Base-by-base conservation (phyloP, 2,797 vertebrate species). In the Sardinella longiceps region DNA sequence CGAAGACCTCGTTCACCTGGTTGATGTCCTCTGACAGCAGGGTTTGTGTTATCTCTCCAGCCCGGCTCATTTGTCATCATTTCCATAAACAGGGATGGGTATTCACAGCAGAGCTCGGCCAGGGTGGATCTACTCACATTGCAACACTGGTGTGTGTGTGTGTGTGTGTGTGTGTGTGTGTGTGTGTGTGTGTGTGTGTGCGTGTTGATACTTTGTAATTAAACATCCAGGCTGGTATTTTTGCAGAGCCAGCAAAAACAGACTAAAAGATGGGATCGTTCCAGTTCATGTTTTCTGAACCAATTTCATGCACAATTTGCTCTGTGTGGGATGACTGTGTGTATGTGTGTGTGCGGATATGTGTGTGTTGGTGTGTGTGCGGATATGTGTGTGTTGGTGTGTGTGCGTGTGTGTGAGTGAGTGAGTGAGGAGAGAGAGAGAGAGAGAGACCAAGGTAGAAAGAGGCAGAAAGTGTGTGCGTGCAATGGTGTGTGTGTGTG, bases 281-380 rank as follows among this genome's bases (percentile, higher is more conserved):
- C 87, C 89, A 87, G 89, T 89, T 87, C 88, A 87, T 84, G 87
- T 89, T 91, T 89, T 90, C 87, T 87, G 85, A 88, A 90, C 87
- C 88, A 90, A 90, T 90, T 88, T 90, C 89, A 90, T 89, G 88
- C 88, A 89, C 88, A 88, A 89, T 90, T 91, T 90, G 87, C 87
- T 87, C 87, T 87, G 86, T 88, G 89, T 82, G 87, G 84, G 85
- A 87, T 87, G 81, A 46, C 81, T 88, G 56, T 60, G 23, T 25
- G 84, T 48, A 70, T 82, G 80, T 82, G 82, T 56, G 66, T 58
- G 37, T 70, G 77, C 74, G 81, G 20, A 80, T 37, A 37, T 80
- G 80, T 82, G 58, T 82, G 18, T 46, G 33, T 39, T 28, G 23
- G 15, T 46, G 46, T 39, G 63, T 83, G 43, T 25, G n/a, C 33